Evolutionary conservation across 2,797 vertebrate genomes (phyloP).

Genomic region (Rhynchotus rufescens): DNA sequence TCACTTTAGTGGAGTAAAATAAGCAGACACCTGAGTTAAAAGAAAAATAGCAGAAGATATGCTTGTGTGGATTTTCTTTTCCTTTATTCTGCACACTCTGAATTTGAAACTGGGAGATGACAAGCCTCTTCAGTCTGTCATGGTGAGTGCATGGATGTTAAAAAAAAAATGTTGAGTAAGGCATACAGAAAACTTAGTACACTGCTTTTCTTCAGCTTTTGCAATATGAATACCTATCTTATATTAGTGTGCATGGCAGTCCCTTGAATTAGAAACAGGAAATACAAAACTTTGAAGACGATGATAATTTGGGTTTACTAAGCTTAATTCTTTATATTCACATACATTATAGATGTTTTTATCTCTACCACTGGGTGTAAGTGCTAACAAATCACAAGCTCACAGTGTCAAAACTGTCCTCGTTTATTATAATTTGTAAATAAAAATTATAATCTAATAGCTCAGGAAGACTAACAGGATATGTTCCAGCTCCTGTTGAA

Average conservation of each 20-base stretch:
- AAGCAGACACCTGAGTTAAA: background rate
- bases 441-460: background rate
- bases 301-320: background rate
- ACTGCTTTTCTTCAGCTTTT: background rate
- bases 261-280: background rate
- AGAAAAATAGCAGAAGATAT: background rate
- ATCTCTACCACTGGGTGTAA: background rate
- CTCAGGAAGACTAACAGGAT: background rate
- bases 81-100: background rate
- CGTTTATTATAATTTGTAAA: background rate
- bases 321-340: background rate
- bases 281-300: background rate
- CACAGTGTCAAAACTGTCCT: background rate
- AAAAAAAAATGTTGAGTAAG: background rate
- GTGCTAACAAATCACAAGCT: background rate
- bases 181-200: background rate
- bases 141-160: accelerated
- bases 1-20: background rate
- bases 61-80: background rate
- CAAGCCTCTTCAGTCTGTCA: background rate
- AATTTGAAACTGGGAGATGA: background rate
- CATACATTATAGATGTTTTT: background rate
- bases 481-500: background rate
- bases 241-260: background rate
- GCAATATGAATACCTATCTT: background rate